These are phyloP conservation scores for Condylura cristata DNA, from an alignment of 2,113 vertebrate genomes.

Conservation along the genomic window DNA sequence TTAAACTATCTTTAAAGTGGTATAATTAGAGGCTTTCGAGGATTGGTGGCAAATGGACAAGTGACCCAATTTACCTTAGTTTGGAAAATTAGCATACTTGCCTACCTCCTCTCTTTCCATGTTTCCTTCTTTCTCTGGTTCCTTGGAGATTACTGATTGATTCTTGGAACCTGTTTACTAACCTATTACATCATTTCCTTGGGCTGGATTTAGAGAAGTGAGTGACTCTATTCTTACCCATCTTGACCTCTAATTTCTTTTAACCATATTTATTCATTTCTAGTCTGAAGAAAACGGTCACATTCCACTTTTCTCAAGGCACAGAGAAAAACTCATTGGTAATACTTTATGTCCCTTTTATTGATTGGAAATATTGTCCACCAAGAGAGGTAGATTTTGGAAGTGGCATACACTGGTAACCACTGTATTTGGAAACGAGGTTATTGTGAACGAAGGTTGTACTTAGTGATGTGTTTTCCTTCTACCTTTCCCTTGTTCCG, in stretches of 20 bases:
- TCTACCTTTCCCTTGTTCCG: not conserved
- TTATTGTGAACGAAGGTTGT: not conserved
- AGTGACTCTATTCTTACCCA: not conserved
- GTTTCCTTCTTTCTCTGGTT: not conserved
- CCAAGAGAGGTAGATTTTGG: not conserved
- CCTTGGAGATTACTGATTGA: not conserved
- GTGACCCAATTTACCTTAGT: not conserved
- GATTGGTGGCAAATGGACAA: not conserved
- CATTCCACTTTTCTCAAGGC: not conserved
- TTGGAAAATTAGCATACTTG: not conserved
- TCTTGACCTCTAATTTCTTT: not conserved
- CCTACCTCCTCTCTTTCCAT: not conserved
- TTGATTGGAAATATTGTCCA: not conserved
- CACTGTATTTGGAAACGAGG: not conserved
- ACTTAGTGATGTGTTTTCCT: not conserved
- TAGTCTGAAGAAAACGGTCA: not conserved
- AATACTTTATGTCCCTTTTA: not conserved
- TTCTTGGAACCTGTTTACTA: not conserved
- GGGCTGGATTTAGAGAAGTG: not conserved
- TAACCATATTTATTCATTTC: not conserved
- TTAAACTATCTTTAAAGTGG: conserved; percentile 31
- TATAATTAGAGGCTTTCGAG: not conserved
- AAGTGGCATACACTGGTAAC: not conserved
- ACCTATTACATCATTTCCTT: not conserved
- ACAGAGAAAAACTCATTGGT: not conserved